These are phyloP conservation scores for Eolophus roseicapilla DNA, from an alignment of 2,113 vertebrate genomes.

Conservation along the genomic window DNA sequence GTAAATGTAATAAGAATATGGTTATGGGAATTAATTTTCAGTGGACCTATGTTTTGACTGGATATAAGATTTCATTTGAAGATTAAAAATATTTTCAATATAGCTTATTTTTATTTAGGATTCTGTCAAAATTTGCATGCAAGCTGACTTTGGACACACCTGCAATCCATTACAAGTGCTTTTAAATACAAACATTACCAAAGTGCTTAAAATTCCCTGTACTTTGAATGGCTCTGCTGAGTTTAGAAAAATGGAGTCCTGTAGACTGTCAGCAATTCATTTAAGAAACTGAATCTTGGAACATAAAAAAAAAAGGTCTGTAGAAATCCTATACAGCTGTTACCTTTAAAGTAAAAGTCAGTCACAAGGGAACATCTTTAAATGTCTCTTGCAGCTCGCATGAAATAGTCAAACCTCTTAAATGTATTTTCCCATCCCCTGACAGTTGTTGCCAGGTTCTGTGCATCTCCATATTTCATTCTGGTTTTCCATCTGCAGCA, in stretches of 20 bases:
- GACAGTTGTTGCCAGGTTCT: constrained; percentile 4
- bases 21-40: not conserved
- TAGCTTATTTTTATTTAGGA: not conserved
- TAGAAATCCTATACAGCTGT: constrained; percentile 37
- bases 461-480: not conserved
- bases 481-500: not conserved
- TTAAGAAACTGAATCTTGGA: constrained; percentile 1
- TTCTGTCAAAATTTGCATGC: constrained; percentile 1
- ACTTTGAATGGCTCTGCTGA: not conserved
- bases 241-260: not conserved
- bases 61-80: not conserved
- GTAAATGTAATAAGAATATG: not conserved
- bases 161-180: constrained; percentile 31
- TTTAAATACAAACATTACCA: not conserved
- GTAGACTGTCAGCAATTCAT: constrained; percentile 13
- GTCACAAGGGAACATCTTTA: constrained; percentile 36
- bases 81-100: not conserved
- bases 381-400: constrained; percentile 22
- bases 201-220: not conserved
- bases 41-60: not conserved
- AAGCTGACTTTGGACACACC: not conserved
- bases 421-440: not conserved
- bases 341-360: constrained; percentile 22
- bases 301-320: not conserved
- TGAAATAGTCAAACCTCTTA: constrained; percentile 38